Evolutionary conservation across 2,888 invertebrate species (phyloP), one percentile per base, ranked within the genome.

Genomic region (Aleiodes testaceus): DNA sequence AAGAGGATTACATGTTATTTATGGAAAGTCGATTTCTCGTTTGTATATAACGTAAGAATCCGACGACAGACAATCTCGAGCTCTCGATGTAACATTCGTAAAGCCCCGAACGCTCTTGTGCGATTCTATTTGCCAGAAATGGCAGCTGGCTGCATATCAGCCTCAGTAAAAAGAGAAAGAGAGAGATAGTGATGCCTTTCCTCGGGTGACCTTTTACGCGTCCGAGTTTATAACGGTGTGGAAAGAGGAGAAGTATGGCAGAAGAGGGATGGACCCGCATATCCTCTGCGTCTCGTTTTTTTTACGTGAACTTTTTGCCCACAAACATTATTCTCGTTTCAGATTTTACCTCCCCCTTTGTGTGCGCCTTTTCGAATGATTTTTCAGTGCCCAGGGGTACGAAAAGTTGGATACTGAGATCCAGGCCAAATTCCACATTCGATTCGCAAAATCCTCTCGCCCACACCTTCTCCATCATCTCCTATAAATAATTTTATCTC

Each of bases 51-150:
- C 44, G 61, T 11, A 42, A 42, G 42, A 61, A 63, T 63, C 14
- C 63, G 22, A 53, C 67, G 53, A 72, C 67, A 63, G 67, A 71
- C 71, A 44, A 55, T 53, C 36, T 55, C 47, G 59, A 66, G 71
- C 45, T 66, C 66, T 71, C 70, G 52, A 67, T 67, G 71, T 44
- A 71, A 67, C 75, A 79, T 79, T 78, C 74, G 72, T 79, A 77
- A 74, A 65, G 70, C 70, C 70, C 70, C 66, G 26, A 55, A 66
- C 66, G 66, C 70, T 65, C 22, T 75, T 72, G 76, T 74, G 64
- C 69, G 73, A 72, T 65, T 55, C 72, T 75, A 76, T 72, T 73
- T 72, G 72, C 42, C 55, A 72, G 76, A 73, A 71, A 73, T 72
- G 52, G 66, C 66, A 65, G 67, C 73, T 75, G 53, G 75, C 47